Base-by-base conservation (phyloP, 2,113 vertebrate species). In the Globicephala melas region DNA sequence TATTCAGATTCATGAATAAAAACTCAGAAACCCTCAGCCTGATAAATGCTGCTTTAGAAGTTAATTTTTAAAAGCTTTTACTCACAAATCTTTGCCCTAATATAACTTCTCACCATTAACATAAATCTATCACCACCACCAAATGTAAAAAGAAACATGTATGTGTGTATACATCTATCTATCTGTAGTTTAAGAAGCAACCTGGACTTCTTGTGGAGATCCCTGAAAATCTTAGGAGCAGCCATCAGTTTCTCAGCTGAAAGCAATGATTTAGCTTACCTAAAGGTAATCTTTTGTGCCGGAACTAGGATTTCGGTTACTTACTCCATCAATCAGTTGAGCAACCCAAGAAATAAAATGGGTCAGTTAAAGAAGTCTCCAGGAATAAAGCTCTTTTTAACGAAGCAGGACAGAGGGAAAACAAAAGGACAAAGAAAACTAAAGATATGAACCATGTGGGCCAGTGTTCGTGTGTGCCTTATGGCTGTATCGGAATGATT, bases 261-360 rank as follows among this genome's bases (percentile, higher is more conserved):
- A 85, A 89, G 44, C 50, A 55, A n/a, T n/a, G 70, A 76, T 74
- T 85, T 50, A 63, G 70, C n/a, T 97, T 81, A 84, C 76, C 70
- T 84, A 83, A 94, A 96, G 89, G 80, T 63, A 70, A 93, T 93
- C 28, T 44, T 88, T 96, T 95, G 13, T 95, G 89, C 31, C 77
- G 5, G 74, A 88, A 90, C 88, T 79, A 94, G 84, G 73, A 58
- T 3, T 74, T 85, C 38, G 44, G 25, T 85, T 44, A 94, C 23
- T 91, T 58, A 80, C 53, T 92, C 68, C 81, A 71, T 94, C 74
- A 76, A 73, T 88, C 65, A 94, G 53, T 2, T 41, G 74, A 89
- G 21, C 28, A 93, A 71, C 58, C 10, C n/a, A 90, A 80, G 58
- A 80, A 91, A 91, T 86, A 85, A 82, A 92, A 85, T 80, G 12